Conservation (phyloP, 2,113 vertebrate species). For the Channa argus region DNA sequence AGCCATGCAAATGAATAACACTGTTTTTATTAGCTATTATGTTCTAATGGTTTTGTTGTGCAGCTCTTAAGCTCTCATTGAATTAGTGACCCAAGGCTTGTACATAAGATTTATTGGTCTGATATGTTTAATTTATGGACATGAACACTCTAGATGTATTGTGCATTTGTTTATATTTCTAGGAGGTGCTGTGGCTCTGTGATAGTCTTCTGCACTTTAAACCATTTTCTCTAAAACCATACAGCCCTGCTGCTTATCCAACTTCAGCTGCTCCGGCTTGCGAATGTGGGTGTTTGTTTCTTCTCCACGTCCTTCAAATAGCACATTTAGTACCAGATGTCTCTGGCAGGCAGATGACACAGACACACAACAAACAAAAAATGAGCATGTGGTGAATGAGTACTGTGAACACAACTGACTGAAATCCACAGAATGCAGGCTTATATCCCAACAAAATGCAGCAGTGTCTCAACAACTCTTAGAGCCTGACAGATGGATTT, state of each 20-base stretch:
- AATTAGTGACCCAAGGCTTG: not conserved
- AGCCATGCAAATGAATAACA: not conserved
- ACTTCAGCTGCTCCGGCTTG: slow-evolving; percentile 21
- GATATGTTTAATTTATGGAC: no score
- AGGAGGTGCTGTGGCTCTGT: not conserved
- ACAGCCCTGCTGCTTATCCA: not conserved
- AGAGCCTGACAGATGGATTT: not conserved
- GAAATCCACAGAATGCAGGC: slow-evolving; percentile 19
- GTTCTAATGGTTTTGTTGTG: not conserved
- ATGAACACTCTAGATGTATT: no score
- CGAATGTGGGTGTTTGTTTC: slow-evolving; percentile 1
- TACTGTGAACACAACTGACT: slow-evolving; percentile 43
- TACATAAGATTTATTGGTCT: not conserved
- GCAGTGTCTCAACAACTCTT: not conserved
- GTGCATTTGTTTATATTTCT: no score
- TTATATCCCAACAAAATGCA: slow-evolving; percentile 11
- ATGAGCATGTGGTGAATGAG: slow-evolving; percentile 72
- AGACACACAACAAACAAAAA: slow-evolving; percentile 59
- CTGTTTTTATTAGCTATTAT: no score
- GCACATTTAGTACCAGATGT: slow-evolving; percentile 75
- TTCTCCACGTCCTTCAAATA: slow-evolving; percentile 47
- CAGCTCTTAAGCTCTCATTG: not conserved
- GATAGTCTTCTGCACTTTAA: not conserved
- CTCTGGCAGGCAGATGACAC: slow-evolving; percentile 65
- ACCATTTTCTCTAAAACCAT: not conserved